Percentiles rank a stretch among this genome's conserved stretches.
phyloP scores from a whole-genome alignment of 2,113 vertebrate genomes.

The Pica pica region DNA sequence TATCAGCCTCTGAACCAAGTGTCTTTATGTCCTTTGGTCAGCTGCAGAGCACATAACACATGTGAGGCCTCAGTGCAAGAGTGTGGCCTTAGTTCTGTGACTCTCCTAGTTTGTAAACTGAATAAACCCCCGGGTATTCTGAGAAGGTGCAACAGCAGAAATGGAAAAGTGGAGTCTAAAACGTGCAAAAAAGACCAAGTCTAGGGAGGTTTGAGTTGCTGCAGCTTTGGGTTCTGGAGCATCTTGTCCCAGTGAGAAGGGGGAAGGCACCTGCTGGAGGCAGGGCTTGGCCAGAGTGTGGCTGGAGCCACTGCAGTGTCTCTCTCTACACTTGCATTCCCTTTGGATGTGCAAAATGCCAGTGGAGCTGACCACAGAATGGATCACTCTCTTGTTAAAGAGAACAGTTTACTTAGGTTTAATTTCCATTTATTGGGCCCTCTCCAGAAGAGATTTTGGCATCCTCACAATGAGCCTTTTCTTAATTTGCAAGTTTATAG shows the following conservation, averaged over 20 bases:
- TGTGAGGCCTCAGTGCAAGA: not conserved
- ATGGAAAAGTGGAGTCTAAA: not conserved
- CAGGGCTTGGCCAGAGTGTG: not conserved
- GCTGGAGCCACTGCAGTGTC: not conserved
- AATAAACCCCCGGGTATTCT: not conserved
- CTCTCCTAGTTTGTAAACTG: too few species aligned
- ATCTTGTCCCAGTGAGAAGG: not conserved
- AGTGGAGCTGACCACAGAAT: not conserved
- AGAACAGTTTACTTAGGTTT: not conserved
- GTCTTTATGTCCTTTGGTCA: not conserved
- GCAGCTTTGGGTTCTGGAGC: not conserved
- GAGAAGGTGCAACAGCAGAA: not conserved
- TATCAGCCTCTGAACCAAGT: not conserved
- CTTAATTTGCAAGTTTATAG: not conserved
- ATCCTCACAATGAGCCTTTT: not conserved
- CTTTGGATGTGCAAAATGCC: not conserved
- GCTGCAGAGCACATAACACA: not conserved
- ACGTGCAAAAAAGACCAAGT: not conserved
- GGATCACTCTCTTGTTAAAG: not conserved
- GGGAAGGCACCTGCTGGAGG: not conserved
- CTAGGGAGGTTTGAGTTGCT: not conserved
- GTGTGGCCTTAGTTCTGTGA: not conserved
- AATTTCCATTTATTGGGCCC: not conserved
- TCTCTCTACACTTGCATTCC: not conserved
- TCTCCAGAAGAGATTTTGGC: constrained; percentile 13